Conservation (phyloP, 2,113 vertebrate genomes). For the Rhinolophus sinicus region DNA sequence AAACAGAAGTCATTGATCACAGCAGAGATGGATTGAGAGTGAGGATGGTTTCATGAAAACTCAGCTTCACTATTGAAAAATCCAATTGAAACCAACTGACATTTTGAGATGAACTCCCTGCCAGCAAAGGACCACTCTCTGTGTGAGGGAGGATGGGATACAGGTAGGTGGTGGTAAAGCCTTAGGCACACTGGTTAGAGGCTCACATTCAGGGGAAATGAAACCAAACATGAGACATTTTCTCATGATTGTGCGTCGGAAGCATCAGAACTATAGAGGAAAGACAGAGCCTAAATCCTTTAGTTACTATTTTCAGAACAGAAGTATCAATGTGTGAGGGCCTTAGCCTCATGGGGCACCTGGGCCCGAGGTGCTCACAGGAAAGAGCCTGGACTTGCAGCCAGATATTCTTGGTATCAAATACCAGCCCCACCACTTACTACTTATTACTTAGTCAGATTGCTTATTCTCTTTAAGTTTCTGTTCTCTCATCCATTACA, state of each 20-base stretch:
- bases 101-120: background rate
- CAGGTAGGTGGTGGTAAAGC: too few relatives aligned
- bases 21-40: background rate
- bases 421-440: background rate
- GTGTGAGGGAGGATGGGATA: background rate
- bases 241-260: background rate
- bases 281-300: background rate
- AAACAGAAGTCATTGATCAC: background rate
- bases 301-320: background rate
- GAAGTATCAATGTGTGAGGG: background rate
- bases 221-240: background rate
- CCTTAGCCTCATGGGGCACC: background rate
- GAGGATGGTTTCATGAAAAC: background rate
- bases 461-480: background rate
- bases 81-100: background rate
- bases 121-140: background rate
- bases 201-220: background rate
- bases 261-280: background rate
- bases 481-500: background rate
- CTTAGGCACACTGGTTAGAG: background rate
- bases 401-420: background rate
- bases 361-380: background rate
- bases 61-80: background rate
- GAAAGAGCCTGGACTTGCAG: background rate
- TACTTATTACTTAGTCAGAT: background rate